Conservation (phyloP, 2,888 invertebrate species). For the Parnassius glacialis region DNA sequence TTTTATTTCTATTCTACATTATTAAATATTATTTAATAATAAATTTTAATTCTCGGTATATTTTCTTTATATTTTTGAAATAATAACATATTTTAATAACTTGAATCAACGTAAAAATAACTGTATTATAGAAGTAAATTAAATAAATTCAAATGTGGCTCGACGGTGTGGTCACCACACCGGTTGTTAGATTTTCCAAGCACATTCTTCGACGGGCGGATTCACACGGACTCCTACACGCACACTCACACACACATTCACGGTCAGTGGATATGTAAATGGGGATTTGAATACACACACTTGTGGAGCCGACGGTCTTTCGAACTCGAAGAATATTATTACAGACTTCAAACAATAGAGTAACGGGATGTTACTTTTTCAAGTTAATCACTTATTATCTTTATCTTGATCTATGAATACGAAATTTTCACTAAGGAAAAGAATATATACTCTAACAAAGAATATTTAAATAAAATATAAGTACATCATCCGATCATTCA, state of each 20-base stretch:
- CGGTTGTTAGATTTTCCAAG: constrained; percentile 59
- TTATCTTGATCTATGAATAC: constrained; percentile 27
- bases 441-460: constrained; percentile 18
- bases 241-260: constrained; percentile 55
- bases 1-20: too few species aligned
- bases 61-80: too few species aligned
- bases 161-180: constrained; percentile 46
- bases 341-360: constrained; percentile 40
- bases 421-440: constrained; percentile 26
- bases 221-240: constrained; percentile 69
- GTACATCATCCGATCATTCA: neutral
- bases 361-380: constrained; percentile 39
- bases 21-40: too few species aligned
- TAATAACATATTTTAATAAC: too few species aligned
- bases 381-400: constrained; percentile 32
- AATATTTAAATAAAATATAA: constrained; percentile 23
- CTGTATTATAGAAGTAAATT: too few species aligned
- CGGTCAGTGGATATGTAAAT: constrained; percentile 77
- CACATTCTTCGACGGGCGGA: constrained; percentile 63
- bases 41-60: too few species aligned
- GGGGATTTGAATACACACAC: constrained; percentile 56
- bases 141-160: neutral
- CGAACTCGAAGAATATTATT: constrained; percentile 36
- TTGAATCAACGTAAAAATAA: too few species aligned
- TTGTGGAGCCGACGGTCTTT: constrained; percentile 30